Evolutionary conservation across 2,888 invertebrate species (phyloP), one percentile per base, ranked within the genome.

Genomic region (Eudasyphora cyanicolor): DNA sequence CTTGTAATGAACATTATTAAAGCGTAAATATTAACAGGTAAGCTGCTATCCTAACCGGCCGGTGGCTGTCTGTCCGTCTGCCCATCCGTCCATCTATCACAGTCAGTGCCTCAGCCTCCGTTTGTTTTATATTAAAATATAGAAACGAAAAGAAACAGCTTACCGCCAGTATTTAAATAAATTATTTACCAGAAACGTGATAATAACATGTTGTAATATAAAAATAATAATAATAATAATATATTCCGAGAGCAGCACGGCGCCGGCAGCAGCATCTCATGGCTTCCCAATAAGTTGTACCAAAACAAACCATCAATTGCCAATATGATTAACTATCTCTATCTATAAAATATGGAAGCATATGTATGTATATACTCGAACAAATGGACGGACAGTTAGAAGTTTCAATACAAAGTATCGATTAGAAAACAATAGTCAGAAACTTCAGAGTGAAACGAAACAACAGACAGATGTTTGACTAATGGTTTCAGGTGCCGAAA

Each of bases 171-270:
- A 71, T 79, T 77, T 78, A 77, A 80, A 84, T 73, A 81, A 84
- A 71, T 81, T 73, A 78, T 81, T 79, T 81, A 51, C 42, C 12
- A 73, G 77, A 76, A 84, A 81, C 81, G 84, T 84, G 84, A 78
- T 81, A 78, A 84, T 79, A 81, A 82, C 78, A 84, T 76, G 75
- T 62, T 81, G 78, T 78, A 76, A 76, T 69, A 78, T 35, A 75
- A 74, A 78, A 78, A 80, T 76, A 42, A 45, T 60, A 54, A 79
- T 60, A 57, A 67, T 51, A 45, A 75, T 21, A 38, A 64, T 3
- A 64, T 21, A 64, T 42, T 67, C 67, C 57, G 27, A 19, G 6
- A 57, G 57, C 0, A 14, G 27, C 2, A 19, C 54, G 21, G 12
- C 19, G 2, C n/a, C 54, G 27, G 10, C 12, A 27, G 14, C 60